Evolutionary conservation across 2,797 vertebrate genomes (phyloP).

Genomic region (Manis crassicaudata): DNA sequence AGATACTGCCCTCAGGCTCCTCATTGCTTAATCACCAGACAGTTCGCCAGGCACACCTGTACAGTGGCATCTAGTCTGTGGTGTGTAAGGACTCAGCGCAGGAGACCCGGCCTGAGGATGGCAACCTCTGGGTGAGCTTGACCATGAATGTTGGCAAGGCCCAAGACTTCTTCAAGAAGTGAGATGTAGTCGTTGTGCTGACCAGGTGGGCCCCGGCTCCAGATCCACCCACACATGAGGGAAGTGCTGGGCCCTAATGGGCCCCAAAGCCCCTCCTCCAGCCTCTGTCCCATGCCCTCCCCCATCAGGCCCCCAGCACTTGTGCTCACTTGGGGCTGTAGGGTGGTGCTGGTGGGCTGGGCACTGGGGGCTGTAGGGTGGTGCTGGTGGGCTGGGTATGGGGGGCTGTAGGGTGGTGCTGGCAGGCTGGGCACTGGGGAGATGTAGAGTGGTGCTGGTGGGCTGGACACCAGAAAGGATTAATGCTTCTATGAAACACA

Average conservation of each 20-base stretch:
- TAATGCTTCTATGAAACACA: too few species aligned
- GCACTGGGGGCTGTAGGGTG: too few species aligned
- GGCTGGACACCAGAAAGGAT: neutral
- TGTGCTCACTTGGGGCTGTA: neutral
- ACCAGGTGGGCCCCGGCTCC: neutral
- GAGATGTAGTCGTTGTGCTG: neutral
- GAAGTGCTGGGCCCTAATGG: neutral
- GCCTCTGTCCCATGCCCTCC: too few species aligned
- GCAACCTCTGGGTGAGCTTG: slow-evolving; percentile 93
- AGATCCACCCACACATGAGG: neutral
- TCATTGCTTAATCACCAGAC: slow-evolving; percentile 91
- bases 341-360: too few species aligned
- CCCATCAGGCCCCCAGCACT: neutral
- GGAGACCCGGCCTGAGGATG: slow-evolving; percentile 94
- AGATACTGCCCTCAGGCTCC: slow-evolving; percentile 85
- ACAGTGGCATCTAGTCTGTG: slow-evolving; percentile 92
- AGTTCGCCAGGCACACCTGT: slow-evolving; percentile 93
- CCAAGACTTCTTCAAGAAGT: neutral
- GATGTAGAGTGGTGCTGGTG: neutral
- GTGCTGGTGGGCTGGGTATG: too few species aligned
- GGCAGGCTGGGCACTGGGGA: too few species aligned
- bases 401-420: too few species aligned
- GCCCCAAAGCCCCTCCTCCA: neutral
- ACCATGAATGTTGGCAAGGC: slow-evolving; percentile 86
- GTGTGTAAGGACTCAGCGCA: slow-evolving; percentile 92